A percentile compares a stretch with the other conserved stretches of the same genome.
These are phyloP conservation scores for Spisula subtruncata DNA, from an alignment of 2,888 invertebrate genomes.

Conservation along the genomic window DNA sequence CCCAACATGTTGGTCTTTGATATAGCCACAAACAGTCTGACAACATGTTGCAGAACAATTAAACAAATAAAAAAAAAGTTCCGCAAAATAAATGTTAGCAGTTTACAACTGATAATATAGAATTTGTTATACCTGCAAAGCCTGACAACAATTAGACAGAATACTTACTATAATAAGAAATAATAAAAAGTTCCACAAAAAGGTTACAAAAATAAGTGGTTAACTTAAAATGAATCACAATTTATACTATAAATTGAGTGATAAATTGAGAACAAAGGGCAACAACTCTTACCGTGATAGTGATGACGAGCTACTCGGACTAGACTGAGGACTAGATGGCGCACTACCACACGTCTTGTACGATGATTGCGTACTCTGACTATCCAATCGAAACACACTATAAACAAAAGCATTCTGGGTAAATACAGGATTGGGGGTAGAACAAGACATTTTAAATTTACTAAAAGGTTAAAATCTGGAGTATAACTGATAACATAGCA, in stretches of 20 bases:
- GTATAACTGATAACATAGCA: conserved; percentile 25
- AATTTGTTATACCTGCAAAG: too few species aligned
- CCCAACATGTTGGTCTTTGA: too few species aligned
- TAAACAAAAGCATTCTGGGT: conserved; percentile 63
- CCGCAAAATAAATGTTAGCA: too few species aligned
- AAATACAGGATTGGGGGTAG: conserved; percentile 29
- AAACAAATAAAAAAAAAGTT: too few species aligned
- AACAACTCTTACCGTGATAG: conserved; percentile 65
- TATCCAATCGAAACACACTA: conserved; percentile 77
- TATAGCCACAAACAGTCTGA: too few species aligned
- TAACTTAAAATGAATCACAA: too few species aligned
- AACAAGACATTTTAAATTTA: neutral
- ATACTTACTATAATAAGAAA: too few species aligned
- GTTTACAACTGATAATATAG: too few species aligned
- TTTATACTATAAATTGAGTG: neutral
- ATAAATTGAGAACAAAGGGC: neutral
- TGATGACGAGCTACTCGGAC: conserved; percentile 88
- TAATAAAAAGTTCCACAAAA: too few species aligned
- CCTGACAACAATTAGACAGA: too few species aligned
- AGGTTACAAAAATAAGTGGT: too few species aligned
- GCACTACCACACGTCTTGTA: conserved; percentile 85
- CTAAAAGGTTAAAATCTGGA: neutral
- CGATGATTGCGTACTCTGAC: conserved; percentile 84
- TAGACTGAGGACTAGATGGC: conserved; percentile 90
- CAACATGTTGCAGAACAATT: too few species aligned